Conservation (phyloP, 2,888 invertebrate species). For the Idaea aversata region DNA sequence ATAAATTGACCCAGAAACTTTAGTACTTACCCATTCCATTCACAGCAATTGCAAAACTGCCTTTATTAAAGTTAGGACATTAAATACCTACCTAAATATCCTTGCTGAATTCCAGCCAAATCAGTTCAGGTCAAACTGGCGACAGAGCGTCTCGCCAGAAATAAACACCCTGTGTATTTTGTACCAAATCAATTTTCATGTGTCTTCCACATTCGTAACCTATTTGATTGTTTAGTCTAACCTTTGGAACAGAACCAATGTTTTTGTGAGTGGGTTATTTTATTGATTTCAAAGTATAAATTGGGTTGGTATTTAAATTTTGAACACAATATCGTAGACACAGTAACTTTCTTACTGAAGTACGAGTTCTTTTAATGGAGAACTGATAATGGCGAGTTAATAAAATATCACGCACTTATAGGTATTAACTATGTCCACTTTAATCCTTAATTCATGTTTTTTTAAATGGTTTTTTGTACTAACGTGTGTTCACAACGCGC, state of each 20-base stretch:
- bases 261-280: neutral
- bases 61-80: slow-evolving; percentile 15
- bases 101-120: slow-evolving; percentile 32
- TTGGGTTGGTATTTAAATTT: neutral
- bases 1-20: slow-evolving; percentile 10
- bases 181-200: slow-evolving; percentile 11
- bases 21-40: neutral
- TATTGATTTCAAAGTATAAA: neutral
- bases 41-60: neutral
- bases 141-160: slow-evolving; percentile 40
- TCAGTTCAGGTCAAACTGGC: slow-evolving; percentile 33
- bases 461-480: too few species aligned
- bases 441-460: too few species aligned
- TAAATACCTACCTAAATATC: slow-evolving; percentile 11
- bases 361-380: too few species aligned
- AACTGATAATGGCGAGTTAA: too few species aligned
- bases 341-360: too few species aligned
- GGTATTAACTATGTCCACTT: too few species aligned
- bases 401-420: too few species aligned
- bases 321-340: neutral
- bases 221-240: slow-evolving; percentile 13
- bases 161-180: slow-evolving; percentile 9
- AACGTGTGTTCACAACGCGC: neutral
- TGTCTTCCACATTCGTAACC: slow-evolving; percentile 5
- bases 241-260: slow-evolving; percentile 8